Percentiles rank a stretch among this genome's conserved stretches.
Conservation (phyloP, 1,140 invertebrate species). For the Drosophila asahinai region DNA sequence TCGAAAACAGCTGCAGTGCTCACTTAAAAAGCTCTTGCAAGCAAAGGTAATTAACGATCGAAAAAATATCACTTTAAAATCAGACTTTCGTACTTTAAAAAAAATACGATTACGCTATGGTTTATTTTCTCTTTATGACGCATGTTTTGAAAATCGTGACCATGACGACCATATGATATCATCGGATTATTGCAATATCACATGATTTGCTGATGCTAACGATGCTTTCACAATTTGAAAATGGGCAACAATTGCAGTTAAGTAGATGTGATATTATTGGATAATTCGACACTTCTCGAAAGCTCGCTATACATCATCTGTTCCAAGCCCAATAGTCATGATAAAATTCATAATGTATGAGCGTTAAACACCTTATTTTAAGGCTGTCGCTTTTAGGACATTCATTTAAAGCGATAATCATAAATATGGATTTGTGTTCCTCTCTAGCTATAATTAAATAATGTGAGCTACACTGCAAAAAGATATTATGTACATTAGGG, state of each 20-base stretch:
- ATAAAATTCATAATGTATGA: neutral
- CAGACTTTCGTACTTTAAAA: neutral
- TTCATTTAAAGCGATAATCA: neutral
- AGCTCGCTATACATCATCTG: neutral
- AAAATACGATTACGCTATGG: neutral
- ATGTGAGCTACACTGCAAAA: neutral
- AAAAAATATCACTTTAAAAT: neutral
- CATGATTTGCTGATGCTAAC: slow-evolving; percentile 7
- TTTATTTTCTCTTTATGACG: slow-evolving; percentile 6
- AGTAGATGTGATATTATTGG: neutral
- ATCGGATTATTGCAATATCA: slow-evolving; percentile 5
- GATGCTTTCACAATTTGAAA: slow-evolving; percentile 8
- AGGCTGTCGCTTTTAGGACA: neutral
- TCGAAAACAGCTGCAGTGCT: neutral
- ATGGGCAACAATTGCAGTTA: slow-evolving; percentile 7
- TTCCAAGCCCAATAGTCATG: neutral
- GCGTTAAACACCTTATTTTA: slow-evolving; percentile 1
- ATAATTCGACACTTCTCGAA: neutral
- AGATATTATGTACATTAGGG: neutral
- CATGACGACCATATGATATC: slow-evolving; percentile 13
- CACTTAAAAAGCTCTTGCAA: neutral
- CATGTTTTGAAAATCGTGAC: slow-evolving; percentile 9
- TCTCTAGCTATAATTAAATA: slow-evolving; percentile 12
- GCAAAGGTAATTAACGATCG: neutral
- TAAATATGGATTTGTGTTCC: slow-evolving; percentile 23